Conservation (phyloP, 2,797 vertebrate species). For the Coranthus polyacanthus region DNA sequence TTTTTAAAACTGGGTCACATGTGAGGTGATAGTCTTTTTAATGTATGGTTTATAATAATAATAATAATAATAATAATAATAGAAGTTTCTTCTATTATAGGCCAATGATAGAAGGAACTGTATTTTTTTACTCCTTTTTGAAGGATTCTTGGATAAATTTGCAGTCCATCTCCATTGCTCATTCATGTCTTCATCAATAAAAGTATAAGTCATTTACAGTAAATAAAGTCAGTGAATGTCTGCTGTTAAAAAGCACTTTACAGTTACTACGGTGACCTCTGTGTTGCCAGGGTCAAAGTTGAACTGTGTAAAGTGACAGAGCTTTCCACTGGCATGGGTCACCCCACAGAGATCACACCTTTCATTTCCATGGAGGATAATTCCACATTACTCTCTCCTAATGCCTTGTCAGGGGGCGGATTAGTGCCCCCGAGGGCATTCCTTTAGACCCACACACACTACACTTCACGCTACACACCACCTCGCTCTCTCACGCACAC, state of each 20-base stretch:
- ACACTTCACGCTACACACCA: background rate
- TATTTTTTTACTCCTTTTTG: too few relatives aligned
- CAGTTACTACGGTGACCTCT: background rate
- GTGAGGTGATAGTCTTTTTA: too few relatives aligned
- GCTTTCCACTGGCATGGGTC: too few relatives aligned
- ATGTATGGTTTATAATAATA: too few relatives aligned
- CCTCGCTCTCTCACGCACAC: constrained; percentile 5
- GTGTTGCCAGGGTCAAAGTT: constrained; percentile 29
- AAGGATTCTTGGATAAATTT: too few relatives aligned
- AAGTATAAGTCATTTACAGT: too few relatives aligned
- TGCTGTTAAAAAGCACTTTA: constrained; percentile 19
- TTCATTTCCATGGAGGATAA: constrained; percentile 53
- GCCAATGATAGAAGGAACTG: too few relatives aligned
- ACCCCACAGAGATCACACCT: constrained; percentile 25
- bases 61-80: too few relatives aligned
- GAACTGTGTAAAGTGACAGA: constrained; percentile 11
- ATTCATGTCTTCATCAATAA: too few relatives aligned
- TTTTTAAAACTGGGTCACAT: too few relatives aligned
- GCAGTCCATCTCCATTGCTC: too few relatives aligned
- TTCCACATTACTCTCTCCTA: constrained; percentile 35
- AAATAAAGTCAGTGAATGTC: background rate
- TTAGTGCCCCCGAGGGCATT: constrained; percentile 31
- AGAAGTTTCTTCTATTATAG: too few relatives aligned
- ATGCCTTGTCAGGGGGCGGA: constrained; percentile 39
- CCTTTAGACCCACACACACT: constrained; percentile 18